A percentile compares a stretch with the other conserved stretches of the same genome.
Conservation (phyloP, 1,140 invertebrate species). For the Drosophila santomea region DNA sequence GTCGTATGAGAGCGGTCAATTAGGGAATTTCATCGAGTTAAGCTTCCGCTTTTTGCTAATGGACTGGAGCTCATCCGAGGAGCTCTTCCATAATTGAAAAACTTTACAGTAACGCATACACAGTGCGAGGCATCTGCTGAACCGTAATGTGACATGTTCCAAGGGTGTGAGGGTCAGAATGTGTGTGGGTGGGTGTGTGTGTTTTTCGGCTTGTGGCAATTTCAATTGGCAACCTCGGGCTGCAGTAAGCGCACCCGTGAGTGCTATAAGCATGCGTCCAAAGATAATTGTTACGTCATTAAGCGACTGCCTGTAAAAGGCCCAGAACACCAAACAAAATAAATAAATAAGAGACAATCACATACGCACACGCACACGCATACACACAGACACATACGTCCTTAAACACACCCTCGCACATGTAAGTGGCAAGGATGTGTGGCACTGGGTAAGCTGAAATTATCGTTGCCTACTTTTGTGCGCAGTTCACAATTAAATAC, state of each 20-base stretch:
- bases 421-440: neutral
- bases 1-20: slow-evolving; percentile 23
- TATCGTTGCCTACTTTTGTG: slow-evolving; percentile 64
- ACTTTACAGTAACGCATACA: slow-evolving; percentile 49
- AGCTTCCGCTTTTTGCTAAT: slow-evolving; percentile 41
- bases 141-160: slow-evolving; percentile 36
- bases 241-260: slow-evolving; percentile 74
- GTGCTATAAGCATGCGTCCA: slow-evolving; percentile 70
- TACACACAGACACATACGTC: slow-evolving; percentile 1
- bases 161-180: neutral
- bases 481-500: slow-evolving; percentile 70
- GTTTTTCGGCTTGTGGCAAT: slow-evolving; percentile 35
- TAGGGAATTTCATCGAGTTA: slow-evolving; percentile 45
- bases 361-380: slow-evolving; percentile 14
- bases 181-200: slow-evolving; percentile 12
- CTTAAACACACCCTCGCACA: slow-evolving; percentile 2
- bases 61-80: slow-evolving; percentile 26
- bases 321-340: slow-evolving; percentile 51
- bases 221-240: slow-evolving; percentile 71
- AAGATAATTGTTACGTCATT: slow-evolving; percentile 83
- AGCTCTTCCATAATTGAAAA: slow-evolving; percentile 49
- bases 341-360: slow-evolving; percentile 55
- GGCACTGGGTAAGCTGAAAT: slow-evolving; percentile 37
- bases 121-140: slow-evolving; percentile 47
- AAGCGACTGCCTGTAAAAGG: slow-evolving; percentile 56